A percentile compares a stretch with the other conserved stretches of the same genome.
phyloP scores from a whole-genome alignment of 2,888 invertebrate genomes.

The Scaptodrosophila latifasciaeformis region DNA sequence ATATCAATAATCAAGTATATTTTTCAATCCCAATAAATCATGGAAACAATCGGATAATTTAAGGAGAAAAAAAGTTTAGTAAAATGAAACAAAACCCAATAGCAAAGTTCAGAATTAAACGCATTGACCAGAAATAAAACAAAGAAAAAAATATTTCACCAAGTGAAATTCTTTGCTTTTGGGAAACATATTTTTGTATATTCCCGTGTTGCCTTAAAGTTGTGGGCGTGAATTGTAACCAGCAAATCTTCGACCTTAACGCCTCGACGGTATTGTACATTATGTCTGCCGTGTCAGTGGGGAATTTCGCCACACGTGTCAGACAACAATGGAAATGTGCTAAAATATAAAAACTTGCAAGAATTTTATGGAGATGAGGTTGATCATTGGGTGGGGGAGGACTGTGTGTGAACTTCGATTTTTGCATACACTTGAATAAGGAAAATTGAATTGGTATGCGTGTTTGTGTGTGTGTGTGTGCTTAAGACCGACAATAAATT shows the following conservation, averaged over 20 bases:
- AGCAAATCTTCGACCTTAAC: constrained; percentile 37
- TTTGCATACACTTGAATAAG: constrained; percentile 33
- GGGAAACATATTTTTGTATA: constrained; percentile 56
- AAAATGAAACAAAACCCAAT: too few relatives aligned
- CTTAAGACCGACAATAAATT: too few relatives aligned
- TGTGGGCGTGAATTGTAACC: constrained; percentile 50
- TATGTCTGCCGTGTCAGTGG: constrained; percentile 42
- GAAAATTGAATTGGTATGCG: constrained; percentile 41
- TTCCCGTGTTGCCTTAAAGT: too few relatives aligned
- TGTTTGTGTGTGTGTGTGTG: constrained; percentile 14
- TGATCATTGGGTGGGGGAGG: background rate
- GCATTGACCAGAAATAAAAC: too few relatives aligned
- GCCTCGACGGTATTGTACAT: constrained; percentile 49
- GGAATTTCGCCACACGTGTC: constrained; percentile 39
- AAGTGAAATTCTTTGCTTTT: too few relatives aligned
- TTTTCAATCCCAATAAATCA: too few relatives aligned
- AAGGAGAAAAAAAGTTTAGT: too few relatives aligned
- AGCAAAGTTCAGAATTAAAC: too few relatives aligned
- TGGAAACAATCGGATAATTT: too few relatives aligned
- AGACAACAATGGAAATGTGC: background rate
- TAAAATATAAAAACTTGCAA: too few relatives aligned
- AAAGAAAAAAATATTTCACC: too few relatives aligned
- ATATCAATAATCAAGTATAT: too few relatives aligned
- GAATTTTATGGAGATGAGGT: constrained; percentile 12
- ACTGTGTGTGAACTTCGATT: constrained; percentile 18